Evolutionary conservation across 2,888 invertebrate species (phyloP), one percentile per base, ranked within the genome.

Genomic region (Dolichopus griseipennis): DNA sequence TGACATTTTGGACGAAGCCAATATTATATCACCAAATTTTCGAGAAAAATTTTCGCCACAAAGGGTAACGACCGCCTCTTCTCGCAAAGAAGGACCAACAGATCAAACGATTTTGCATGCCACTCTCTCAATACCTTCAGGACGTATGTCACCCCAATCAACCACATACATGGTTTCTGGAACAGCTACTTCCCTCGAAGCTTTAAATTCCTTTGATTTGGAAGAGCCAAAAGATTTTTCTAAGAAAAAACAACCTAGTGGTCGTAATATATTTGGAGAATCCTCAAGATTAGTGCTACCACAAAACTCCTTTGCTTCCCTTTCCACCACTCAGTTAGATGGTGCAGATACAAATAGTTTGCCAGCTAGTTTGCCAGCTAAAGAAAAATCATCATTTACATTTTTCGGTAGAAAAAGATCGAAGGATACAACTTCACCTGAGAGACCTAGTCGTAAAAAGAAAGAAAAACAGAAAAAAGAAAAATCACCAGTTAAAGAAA

Each of bases 341-440:
- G 18, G n/a, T 52, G 1, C 6, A 2, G 6, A 15, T 18, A 18
- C n/a, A n/a, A 52, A n/a, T 52, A 52, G 6, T 18, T 12, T 52
- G 6, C 61, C 61, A 61, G 21, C 8, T 52, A 52, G 6, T 18
- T 12, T 52, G 6, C 61, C 61, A 61, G 21, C 8, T 9, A 61
- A 61, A 61, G 62, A 62, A 21, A 62, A 62, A 22, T 21, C 62
- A 62, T 62, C 62, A 62, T 62, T 62, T 22, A 62, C 21, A 21
- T 62, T 62, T 21, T 62, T 62, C 20, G 62, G 62, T 10, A 62
- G 21, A 62, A 52, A 52, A 52, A 52, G 52, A 52, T 52, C 52
- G 15, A 52, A 52, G 18, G 22, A 62, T 5, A 1, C 20, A 20
- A 21, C 22, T 8, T 22, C 62, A 10, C 20, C 22, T 21, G 22